A percentile compares a stretch with the other conserved stretches of the same genome.
phyloP scores from a whole-genome alignment of 1,140 invertebrate genomes.

The Bicyclus anynana region DNA sequence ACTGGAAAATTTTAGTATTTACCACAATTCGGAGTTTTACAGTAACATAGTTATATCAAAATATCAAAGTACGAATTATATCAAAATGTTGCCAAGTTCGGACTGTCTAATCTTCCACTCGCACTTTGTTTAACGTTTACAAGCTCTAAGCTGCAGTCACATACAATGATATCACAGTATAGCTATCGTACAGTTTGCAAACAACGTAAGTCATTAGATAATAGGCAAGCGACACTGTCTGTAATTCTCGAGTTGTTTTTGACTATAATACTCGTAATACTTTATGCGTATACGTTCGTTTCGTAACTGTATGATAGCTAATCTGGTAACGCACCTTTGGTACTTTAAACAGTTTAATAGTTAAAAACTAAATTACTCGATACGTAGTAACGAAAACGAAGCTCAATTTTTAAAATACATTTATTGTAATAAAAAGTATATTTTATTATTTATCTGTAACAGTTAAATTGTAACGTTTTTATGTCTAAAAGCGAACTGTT shows the following conservation, averaged over 20 bases:
- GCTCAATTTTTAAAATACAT: conserved; percentile 12
- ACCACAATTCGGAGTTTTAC: too few relatives aligned
- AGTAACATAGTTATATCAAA: too few relatives aligned
- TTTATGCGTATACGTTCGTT: neutral
- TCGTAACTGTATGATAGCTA: neutral
- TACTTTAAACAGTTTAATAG: conserved; percentile 27
- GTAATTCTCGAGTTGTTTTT: too few relatives aligned
- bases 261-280: neutral
- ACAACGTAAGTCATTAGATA: too few relatives aligned
- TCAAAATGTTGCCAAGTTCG: conserved; percentile 3
- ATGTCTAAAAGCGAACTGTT: too few relatives aligned
- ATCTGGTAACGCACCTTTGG: conserved; percentile 42
- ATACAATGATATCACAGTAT: neutral
- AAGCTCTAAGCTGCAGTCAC: conserved; percentile 32
- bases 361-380: conserved; percentile 7
- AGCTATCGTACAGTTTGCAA: neutral
- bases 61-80: neutral
- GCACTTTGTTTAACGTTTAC: conserved; percentile 48
- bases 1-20: too few relatives aligned
- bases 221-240: too few relatives aligned
- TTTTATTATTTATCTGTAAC: neutral
- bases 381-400: conserved; percentile 8
- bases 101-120: conserved; percentile 14
- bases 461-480: neutral
- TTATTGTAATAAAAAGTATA: neutral